phyloP scores from a whole-genome alignment of 2,888 invertebrate species.

The Alloplasta piceator region DNA sequence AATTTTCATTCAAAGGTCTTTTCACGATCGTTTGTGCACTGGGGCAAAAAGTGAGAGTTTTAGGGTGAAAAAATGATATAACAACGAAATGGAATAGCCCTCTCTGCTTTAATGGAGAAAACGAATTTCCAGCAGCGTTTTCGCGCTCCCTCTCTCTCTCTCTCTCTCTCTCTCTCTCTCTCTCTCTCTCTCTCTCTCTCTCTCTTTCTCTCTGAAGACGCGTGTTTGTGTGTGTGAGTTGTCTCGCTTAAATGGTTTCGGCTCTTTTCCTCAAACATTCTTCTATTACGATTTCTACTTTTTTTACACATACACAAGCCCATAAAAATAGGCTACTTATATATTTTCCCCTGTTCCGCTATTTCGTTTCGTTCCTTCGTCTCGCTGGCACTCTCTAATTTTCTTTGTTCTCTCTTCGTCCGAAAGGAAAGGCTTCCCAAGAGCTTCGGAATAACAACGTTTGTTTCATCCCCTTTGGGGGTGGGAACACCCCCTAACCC shows the following conservation, averaged over 20 bases:
- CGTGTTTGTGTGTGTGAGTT: conserved; percentile 69
- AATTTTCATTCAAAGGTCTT: too few species aligned
- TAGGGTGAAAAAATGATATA: too few species aligned
- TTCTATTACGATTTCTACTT: conserved; percentile 54
- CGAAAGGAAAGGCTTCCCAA: conserved; percentile 9
- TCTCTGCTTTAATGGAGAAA: conserved; percentile 55
- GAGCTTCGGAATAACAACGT: conserved; percentile 72
- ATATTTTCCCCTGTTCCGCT: conserved; percentile 28
- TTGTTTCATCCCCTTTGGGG: conserved; percentile 65
- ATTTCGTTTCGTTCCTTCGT: conserved; percentile 29
- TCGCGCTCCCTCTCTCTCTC: conserved; percentile 29
- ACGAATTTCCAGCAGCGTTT: conserved; percentile 71
- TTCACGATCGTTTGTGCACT: too few species aligned
- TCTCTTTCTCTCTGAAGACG: background rate
- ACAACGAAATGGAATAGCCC: background rate
- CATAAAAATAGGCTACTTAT: background rate
- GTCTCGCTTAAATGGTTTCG: conserved; percentile 74
- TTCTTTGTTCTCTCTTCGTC: conserved; percentile 58
- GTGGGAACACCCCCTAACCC: conserved; percentile 44
- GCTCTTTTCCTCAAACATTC: conserved; percentile 68
- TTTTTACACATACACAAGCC: conserved; percentile 20
- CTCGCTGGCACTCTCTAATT: conserved; percentile 58
- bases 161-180: background rate
- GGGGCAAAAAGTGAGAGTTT: too few species aligned
- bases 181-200: background rate